These are phyloP conservation scores for Ranitomeya variabilis DNA, from an alignment of 2,113 vertebrate species.

Conservation along the genomic window DNA sequence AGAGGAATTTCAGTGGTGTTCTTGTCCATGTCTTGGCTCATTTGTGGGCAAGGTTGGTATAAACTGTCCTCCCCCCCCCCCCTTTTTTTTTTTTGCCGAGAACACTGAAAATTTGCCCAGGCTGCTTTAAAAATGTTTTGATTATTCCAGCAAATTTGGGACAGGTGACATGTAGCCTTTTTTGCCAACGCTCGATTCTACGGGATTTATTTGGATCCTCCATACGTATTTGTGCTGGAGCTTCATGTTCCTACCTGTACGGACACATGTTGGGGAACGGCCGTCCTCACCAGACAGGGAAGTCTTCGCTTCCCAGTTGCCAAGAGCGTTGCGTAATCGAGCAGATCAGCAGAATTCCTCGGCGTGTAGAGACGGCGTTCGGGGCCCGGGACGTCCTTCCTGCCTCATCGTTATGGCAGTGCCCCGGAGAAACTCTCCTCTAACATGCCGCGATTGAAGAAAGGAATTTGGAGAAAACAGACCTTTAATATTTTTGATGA, in stretches of 20 bases:
- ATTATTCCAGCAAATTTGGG: too few relatives aligned
- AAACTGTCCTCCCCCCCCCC: too few relatives aligned
- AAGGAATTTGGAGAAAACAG: conserved; percentile 69
- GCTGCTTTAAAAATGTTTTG: too few relatives aligned
- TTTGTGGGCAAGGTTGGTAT: too few relatives aligned
- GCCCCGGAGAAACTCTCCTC: conserved; percentile 52
- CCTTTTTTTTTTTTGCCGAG: too few relatives aligned
- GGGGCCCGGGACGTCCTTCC: conserved; percentile 50
- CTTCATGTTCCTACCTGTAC: conserved; percentile 3
- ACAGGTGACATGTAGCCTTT: too few relatives aligned
- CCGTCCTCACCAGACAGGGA: conserved; percentile 8
- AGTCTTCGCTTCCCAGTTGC: conserved; percentile 67
- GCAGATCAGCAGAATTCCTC: conserved; percentile 72
- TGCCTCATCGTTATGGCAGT: conserved; percentile 57
- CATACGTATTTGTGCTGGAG: neutral
- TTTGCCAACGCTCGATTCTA: too few relatives aligned
- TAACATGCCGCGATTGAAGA: conserved; percentile 72
- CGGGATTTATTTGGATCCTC: too few relatives aligned
- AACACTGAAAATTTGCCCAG: too few relatives aligned
- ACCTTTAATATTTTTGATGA: conserved; percentile 64
- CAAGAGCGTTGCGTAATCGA: conserved; percentile 72
- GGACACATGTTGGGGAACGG: neutral
- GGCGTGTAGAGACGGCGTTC: conserved; percentile 79
- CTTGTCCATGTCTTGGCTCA: too few relatives aligned
- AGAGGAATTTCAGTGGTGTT: too few relatives aligned